A percentile compares a stretch with the other conserved stretches of the same genome.
phyloP scores from a whole-genome alignment of 2,797 vertebrate species.

The Pseudochaenichthys georgianus region DNA sequence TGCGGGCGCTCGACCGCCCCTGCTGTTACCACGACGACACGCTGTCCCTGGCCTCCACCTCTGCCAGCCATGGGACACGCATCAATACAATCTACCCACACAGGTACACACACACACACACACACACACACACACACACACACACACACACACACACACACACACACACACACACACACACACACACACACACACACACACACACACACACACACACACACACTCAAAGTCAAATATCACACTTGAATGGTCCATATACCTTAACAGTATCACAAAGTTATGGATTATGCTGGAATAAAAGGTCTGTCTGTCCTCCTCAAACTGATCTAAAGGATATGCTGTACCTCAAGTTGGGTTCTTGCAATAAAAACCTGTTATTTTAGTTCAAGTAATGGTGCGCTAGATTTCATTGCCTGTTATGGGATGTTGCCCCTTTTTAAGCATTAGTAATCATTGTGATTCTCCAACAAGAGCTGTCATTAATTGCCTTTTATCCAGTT shows the following conservation, averaged over 20 bases:
- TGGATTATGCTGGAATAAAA: background rate
- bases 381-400: no score
- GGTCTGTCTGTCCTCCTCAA: background rate
- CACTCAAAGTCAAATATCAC: background rate
- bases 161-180: no score
- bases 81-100: slow-evolving; percentile 85
- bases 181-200: background rate
- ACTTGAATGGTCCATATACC: background rate
- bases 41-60: slow-evolving; percentile 73
- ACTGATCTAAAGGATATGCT: background rate
- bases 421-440: no score
- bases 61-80: slow-evolving; percentile 77
- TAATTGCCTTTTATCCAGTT: no score
- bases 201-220: background rate
- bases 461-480: no score
- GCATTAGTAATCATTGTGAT: no score
- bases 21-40: slow-evolving; percentile 89
- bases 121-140: slow-evolving; percentile 3
- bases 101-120: slow-evolving; percentile 65
- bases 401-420: no score
- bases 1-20: slow-evolving; percentile 85
- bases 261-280: background rate
- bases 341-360: no score
- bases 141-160: background rate
- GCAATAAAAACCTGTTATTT: no score